Percentiles rank a stretch among this genome's conserved stretches.
Evolutionary conservation across 2,888 invertebrate species (phyloP).

Genomic region (Argyresthia goedartella): DNA sequence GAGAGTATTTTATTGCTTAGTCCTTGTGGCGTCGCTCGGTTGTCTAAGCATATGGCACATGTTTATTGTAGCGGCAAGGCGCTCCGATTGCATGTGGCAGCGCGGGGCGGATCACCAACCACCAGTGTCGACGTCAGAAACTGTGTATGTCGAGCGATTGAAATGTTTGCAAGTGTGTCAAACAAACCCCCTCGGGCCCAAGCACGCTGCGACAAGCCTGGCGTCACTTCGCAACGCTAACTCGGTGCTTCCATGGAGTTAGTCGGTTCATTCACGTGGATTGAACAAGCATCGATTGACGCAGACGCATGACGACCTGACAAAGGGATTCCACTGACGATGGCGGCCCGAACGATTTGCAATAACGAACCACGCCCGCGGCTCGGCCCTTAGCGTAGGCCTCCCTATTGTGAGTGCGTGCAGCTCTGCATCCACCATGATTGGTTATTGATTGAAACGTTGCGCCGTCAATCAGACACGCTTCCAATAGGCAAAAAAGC

Average conservation of each 20-base stretch:
- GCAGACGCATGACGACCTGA: conserved; percentile 36
- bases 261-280: conserved; percentile 25
- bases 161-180: conserved; percentile 4
- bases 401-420: conserved; percentile 29
- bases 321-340: conserved; percentile 40
- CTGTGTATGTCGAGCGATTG: neutral
- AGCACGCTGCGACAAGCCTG: neutral
- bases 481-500: neutral
- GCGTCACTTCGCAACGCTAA: neutral
- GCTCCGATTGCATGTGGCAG: neutral
- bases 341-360: conserved; percentile 24
- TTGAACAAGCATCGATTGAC: conserved; percentile 31
- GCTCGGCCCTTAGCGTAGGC: conserved; percentile 18
- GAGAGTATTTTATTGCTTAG: no score
- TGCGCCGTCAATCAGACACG: neutral
- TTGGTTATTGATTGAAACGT: neutral
- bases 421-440: conserved; percentile 9
- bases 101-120: neutral
- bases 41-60: no score
- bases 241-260: conserved; percentile 14
- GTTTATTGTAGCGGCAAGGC: no score
- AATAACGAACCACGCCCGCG: conserved; percentile 37
- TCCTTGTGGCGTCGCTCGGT: no score
- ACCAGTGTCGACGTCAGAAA: neutral
- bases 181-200: neutral